Evolutionary conservation across 2,113 vertebrate species (phyloP), one percentile per base, ranked within the genome.

Genomic region (Notarius lentiginosus): DNA sequence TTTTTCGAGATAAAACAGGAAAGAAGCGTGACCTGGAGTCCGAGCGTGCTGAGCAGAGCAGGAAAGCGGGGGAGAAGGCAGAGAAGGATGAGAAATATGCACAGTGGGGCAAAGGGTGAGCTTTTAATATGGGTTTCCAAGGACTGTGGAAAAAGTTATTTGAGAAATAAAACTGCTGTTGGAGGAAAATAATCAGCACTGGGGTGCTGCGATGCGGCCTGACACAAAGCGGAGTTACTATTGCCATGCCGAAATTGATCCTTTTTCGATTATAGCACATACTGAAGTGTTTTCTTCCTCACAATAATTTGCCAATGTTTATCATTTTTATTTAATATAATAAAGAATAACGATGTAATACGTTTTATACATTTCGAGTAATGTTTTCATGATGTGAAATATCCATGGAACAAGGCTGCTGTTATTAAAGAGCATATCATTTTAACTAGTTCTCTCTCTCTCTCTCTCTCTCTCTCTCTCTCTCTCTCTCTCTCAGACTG

Each of bases 21-120:
- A 97, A 96, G 90, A 97, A 87, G 89, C 95, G 97, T 68, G 95
- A 99, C 94, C 92, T 99, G 20, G 95, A 94, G 0, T 90, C 93
- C 22, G 98, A 99, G 90, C 94, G 94, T 85, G 95, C 95, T 81
- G 95, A 99, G 70, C 95, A 96, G 92, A 93, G 85, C 87, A 95
- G 81, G 93, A 96, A 95, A 90, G 96, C 94, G 10, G 96, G 94
- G 75, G 95, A 95, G 17, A 93, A 97, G 87, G 94, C 96, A 0
- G 93, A 95, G 91, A 95, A 95, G 30, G 96, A 97, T 0, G 95
- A 97, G 88, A 97, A 97, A 49, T 99, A 99, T 0, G 96, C 97
- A 73, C 94, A 95, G 83, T 99, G 98, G 98, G 98, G 98, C 0
- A 98, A 94, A 94, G 98, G 98, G 98, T 99, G 86, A 95, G 94